Evolutionary conservation across 2,888 invertebrate genomes (phyloP).

Genomic region (Ormyrus labotus): DNA sequence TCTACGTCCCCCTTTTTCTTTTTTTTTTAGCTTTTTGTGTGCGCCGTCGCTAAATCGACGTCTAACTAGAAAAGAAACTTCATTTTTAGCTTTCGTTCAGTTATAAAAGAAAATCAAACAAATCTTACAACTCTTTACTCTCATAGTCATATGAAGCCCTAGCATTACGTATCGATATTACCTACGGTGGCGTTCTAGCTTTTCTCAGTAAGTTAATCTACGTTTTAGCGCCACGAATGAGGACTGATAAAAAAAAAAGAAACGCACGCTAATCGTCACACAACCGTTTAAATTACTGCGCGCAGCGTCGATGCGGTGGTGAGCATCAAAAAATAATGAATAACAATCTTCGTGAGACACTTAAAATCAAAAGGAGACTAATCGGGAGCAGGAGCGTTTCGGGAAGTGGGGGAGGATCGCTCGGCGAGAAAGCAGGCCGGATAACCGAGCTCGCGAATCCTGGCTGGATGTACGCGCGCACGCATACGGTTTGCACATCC

Average conservation of each 20-base stretch:
- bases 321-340: conserved; percentile 26
- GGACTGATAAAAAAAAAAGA: conserved; percentile 12
- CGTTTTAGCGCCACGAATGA: conserved; percentile 28
- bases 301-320: conserved; percentile 18
- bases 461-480: no score
- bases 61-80: conserved; percentile 56
- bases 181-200: conserved; percentile 9
- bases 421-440: no score
- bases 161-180: conserved; percentile 26
- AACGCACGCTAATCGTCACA: conserved; percentile 32
- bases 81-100: conserved; percentile 41
- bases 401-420: neutral
- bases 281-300: conserved; percentile 13
- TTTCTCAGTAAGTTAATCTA: conserved; percentile 17
- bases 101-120: no score
- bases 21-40: conserved; percentile 27
- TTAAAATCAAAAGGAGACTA: neutral
- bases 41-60: conserved; percentile 49
- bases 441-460: no score
- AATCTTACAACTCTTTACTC: neutral
- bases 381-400: neutral
- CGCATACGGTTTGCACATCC: neutral
- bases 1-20: neutral
- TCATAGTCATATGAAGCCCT: conserved; percentile 9
- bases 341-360: neutral